Conservation (phyloP, 2,113 vertebrate species). For the Vimba vimba region DNA sequence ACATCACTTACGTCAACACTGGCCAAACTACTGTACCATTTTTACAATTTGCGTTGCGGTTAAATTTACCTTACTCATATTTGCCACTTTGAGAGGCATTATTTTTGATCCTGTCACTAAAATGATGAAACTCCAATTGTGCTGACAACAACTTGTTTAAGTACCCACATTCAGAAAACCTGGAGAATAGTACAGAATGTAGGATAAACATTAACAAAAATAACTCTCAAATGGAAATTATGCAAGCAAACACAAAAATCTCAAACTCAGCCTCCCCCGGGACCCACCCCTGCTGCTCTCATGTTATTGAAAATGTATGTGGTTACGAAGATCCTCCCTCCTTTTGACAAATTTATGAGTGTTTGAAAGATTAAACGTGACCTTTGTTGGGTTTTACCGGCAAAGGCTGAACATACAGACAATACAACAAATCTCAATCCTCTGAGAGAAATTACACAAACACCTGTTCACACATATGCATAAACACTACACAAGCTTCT, state of each 20-base stretch:
- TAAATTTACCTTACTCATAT: not conserved
- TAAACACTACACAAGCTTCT: not conserved
- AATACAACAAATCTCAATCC: not conserved
- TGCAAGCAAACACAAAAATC: conserved; percentile 1
- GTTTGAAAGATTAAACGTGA: conserved; percentile 24
- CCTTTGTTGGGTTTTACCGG: conserved; percentile 7
- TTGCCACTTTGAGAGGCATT: not conserved
- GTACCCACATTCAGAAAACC: not conserved
- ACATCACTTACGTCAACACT: not conserved
- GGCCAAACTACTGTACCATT: not conserved
- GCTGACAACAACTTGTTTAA: not conserved
- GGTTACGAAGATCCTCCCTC: conserved; percentile 1
- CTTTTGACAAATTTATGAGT: conserved; percentile 14
- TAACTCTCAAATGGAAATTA: not conserved
- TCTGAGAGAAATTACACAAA: conserved; percentile 13
- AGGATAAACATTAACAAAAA: not conserved
- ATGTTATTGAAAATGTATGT: conserved; percentile 14
- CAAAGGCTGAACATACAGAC: not conserved
- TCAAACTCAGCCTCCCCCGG: conserved; percentile 13
- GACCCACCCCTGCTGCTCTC: not conserved
- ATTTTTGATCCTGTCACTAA: not conserved
- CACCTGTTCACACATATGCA: not conserved
- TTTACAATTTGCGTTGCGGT: not conserved
- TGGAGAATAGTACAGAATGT: not conserved
- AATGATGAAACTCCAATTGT: not conserved